Conservation (phyloP, 2,888 invertebrate genomes). For the Atethmia centrago region DNA sequence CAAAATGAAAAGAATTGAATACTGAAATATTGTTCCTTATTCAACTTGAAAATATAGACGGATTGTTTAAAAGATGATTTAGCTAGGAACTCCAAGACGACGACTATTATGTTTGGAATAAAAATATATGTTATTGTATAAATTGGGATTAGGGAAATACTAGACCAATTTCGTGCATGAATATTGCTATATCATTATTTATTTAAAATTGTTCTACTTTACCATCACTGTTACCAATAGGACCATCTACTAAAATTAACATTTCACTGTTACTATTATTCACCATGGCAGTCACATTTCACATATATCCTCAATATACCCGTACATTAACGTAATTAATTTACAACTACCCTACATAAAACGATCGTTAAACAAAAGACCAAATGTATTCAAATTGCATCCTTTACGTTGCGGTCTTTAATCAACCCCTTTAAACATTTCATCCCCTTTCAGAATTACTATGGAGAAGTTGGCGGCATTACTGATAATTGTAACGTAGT, state of each 20-base stretch:
- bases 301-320: constrained; percentile 16
- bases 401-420: constrained; percentile 47
- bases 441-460: constrained; percentile 48
- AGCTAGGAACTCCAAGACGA: not conserved
- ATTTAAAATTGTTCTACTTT: too few relatives aligned
- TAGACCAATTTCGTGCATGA: too few relatives aligned
- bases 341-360: constrained; percentile 42
- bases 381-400: constrained; percentile 62
- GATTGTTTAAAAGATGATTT: not conserved
- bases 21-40: not conserved
- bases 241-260: not conserved
- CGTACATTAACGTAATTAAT: constrained; percentile 35
- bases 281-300: not conserved
- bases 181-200: too few relatives aligned
- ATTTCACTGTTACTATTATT: constrained; percentile 8
- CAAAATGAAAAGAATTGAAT: constrained; percentile 22
- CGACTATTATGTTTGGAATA: too few relatives aligned
- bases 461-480: constrained; percentile 22
- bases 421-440: constrained; percentile 56
- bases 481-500: constrained; percentile 45
- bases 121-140: not conserved
- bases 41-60: not conserved
- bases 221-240: too few relatives aligned
- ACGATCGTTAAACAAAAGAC: constrained; percentile 45
- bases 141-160: not conserved